Conservation (phyloP, 2,113 vertebrate species). For the Menidia beryllina region DNA sequence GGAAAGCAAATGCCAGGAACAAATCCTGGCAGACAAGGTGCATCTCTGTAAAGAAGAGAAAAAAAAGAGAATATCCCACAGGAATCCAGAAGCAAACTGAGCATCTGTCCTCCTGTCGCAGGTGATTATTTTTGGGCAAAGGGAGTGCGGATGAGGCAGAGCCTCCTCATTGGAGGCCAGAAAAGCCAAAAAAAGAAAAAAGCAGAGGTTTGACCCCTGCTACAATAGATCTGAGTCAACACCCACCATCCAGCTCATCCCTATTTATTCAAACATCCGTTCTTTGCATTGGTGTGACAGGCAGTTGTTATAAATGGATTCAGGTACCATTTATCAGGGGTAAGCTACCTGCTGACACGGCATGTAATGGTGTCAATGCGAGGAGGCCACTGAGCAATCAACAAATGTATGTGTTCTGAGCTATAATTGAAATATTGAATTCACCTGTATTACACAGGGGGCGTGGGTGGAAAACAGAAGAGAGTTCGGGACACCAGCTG, state of each 20-base stretch:
- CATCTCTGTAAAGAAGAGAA: not conserved
- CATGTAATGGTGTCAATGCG: not conserved
- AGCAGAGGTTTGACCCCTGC: constrained; percentile 1
- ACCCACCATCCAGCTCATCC: constrained; percentile 5
- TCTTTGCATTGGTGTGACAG: constrained; percentile 17
- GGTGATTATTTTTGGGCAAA: constrained; percentile 46
- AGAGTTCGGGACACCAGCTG: too few relatives aligned
- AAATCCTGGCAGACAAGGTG: constrained; percentile 44
- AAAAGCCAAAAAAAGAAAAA: not conserved
- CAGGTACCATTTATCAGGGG: constrained; percentile 9
- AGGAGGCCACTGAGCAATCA: not conserved
- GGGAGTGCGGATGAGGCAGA: constrained; percentile 25
- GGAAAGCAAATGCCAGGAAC: constrained; percentile 1
- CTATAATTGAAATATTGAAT: not conserved
- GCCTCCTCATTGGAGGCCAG: constrained; percentile 39
- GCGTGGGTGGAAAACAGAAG: not conserved
- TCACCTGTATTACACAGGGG: not conserved
- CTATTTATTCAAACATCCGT: constrained; percentile 23
- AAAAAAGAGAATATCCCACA: constrained; percentile 17
- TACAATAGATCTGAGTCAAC: not conserved
- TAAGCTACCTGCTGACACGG: not conserved
- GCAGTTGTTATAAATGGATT: constrained; percentile 41
- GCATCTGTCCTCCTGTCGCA: constrained; percentile 59
- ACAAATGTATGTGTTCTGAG: not conserved
- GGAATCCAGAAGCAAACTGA: constrained; percentile 5